These are phyloP conservation scores for Thermophis baileyi DNA, from an alignment of 2,113 vertebrate genomes.

Conservation along the genomic window DNA sequence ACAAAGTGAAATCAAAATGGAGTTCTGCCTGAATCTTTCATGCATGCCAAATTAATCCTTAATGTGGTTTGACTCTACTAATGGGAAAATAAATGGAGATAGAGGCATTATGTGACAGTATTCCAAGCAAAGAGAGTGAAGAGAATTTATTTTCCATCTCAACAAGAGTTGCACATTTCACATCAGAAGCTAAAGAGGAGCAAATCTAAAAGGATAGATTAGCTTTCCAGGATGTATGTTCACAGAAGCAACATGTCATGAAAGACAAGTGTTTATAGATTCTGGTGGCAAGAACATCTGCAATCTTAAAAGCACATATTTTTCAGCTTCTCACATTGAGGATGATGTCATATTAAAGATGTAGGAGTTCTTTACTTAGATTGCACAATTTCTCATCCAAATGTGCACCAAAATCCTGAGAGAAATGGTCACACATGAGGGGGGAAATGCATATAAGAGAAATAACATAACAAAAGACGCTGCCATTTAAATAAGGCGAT, in stretches of 20 bases:
- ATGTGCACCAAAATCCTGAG: background rate
- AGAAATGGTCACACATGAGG: background rate
- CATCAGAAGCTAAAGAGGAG: constrained; percentile 9
- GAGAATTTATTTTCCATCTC: background rate
- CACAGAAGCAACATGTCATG: background rate
- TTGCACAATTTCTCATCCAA: background rate
- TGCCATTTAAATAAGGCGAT: background rate
- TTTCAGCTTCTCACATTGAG: background rate
- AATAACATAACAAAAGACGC: background rate
- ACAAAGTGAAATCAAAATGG: background rate
- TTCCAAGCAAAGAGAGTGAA: background rate
- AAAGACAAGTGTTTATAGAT: constrained; percentile 12
- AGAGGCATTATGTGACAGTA: background rate
- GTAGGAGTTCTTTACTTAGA: background rate
- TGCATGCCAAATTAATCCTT: background rate
- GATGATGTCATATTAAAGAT: background rate
- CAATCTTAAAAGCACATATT: constrained; percentile 7
- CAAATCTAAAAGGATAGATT: background rate
- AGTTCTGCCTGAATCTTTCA: background rate
- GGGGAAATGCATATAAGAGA: background rate
- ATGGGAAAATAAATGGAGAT: constrained; percentile 4
- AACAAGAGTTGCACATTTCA: constrained; percentile 7
- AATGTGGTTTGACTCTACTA: constrained; percentile 8
- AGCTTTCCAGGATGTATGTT: background rate
- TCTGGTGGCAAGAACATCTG: background rate